Evolutionary conservation across 2,888 invertebrate species (phyloP).

Genomic region (Athalia cordata): DNA sequence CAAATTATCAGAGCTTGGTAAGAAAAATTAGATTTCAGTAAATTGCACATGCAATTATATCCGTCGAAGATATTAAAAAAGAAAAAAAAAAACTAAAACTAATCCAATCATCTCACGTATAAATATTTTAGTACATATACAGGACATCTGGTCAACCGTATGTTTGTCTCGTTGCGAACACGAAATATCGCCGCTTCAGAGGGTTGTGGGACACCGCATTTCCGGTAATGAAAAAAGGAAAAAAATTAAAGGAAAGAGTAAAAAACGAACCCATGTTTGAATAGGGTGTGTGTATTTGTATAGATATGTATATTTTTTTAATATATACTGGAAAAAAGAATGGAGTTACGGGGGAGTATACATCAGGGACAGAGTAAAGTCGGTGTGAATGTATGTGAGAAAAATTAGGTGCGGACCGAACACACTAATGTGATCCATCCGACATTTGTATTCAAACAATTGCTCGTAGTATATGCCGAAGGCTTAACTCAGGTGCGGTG

Average conservation of each 20-base stretch:
- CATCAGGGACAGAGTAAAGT: no score
- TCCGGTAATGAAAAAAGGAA: not conserved
- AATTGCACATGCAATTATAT: not conserved
- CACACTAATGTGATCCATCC: not conserved
- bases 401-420: constrained; percentile 1
- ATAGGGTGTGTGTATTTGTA: no score
- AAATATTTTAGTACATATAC: no score
- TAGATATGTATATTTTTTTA: no score
- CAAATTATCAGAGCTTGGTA: constrained; percentile 14
- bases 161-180: not conserved
- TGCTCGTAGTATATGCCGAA: not conserved
- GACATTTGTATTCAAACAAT: constrained; percentile 23
- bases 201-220: constrained; percentile 18
- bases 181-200: not conserved
- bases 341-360: no score
- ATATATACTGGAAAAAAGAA: no score
- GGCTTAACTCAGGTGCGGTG: constrained; percentile 5
- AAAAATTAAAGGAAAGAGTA: no score
- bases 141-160: no score
- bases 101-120: not conserved
- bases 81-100: not conserved
- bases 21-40: not conserved
- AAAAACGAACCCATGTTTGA: no score
- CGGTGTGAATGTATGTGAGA: not conserved
- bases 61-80: not conserved